These are phyloP conservation scores for Nephrocerus scutellatus DNA, from an alignment of 2,888 invertebrate species.

Conservation along the genomic window DNA sequence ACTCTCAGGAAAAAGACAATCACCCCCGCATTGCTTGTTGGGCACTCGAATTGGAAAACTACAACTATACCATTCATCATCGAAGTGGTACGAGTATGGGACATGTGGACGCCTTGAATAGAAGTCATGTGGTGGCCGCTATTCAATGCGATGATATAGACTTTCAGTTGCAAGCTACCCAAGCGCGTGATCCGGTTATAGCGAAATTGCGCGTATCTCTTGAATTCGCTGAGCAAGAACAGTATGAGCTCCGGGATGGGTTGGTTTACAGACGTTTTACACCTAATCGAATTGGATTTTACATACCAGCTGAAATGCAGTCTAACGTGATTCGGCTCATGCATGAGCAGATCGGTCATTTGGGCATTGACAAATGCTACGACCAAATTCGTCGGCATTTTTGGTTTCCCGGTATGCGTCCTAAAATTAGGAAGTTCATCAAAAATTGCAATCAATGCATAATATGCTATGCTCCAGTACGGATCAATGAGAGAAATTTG, in stretches of 20 bases:
- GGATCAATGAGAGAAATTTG: constrained; percentile 6
- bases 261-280: constrained; percentile 4
- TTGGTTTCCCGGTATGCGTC: constrained; percentile 11
- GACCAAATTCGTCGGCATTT: constrained; percentile 9
- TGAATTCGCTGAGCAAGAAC: neutral
- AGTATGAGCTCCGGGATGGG: constrained; percentile 6
- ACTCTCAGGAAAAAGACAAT: constrained; percentile 29
- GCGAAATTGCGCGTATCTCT: constrained; percentile 1
- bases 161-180: too few relatives aligned
- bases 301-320: constrained; percentile 8
- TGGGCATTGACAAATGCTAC: constrained; percentile 7
- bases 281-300: too few relatives aligned
- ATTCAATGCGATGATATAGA: too few relatives aligned
- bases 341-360: constrained; percentile 7
- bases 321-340: constrained; percentile 2
- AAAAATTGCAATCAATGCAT: constrained; percentile 13
- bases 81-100: constrained; percentile 8
- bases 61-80: constrained; percentile 10
- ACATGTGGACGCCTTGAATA: constrained; percentile 12
- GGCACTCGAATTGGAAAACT: constrained; percentile 23
- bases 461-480: constrained; percentile 8
- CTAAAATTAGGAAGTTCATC: constrained; percentile 7
- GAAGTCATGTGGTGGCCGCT: too few relatives aligned
- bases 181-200: constrained; percentile 4
- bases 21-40: constrained; percentile 29